Conservation (phyloP, 2,113 vertebrate species). For the Gambusia holbrooki region DNA sequence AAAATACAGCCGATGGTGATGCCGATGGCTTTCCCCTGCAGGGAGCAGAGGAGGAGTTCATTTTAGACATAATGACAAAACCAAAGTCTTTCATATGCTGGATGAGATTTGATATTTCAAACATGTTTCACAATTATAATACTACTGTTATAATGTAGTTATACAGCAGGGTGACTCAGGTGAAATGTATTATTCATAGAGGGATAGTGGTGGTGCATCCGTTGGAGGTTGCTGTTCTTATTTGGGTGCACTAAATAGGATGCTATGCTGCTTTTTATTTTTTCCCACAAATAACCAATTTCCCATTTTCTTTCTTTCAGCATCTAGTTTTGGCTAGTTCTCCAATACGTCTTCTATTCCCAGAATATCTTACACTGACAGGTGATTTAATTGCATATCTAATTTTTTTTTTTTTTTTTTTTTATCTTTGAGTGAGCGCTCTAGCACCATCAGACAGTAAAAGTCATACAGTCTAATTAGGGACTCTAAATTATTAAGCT, state of each 20-base stretch:
- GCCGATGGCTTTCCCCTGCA: slow-evolving; percentile 94
- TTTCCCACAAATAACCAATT: background rate
- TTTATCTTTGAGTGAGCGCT: no score
- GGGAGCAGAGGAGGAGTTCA: background rate
- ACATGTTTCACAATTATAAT: background rate
- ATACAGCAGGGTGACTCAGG: background rate
- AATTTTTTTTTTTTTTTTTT: no score
- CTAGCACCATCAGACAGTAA: background rate
- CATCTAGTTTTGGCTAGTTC: no score
- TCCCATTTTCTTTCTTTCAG: no score
- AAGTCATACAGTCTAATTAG: background rate
- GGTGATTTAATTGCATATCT: background rate
- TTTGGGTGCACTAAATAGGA: background rate
- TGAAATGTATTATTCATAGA: background rate
- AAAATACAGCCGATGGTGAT: slow-evolving; percentile 93
- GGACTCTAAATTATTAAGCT: background rate
- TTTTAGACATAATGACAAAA: accelerated
- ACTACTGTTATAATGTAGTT: background rate
- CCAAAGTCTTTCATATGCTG: background rate
- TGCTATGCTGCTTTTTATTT: background rate
- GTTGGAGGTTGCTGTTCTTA: background rate
- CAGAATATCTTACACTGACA: background rate
- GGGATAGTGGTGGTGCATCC: background rate
- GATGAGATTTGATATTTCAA: background rate
- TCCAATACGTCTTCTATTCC: no score